Conservation (phyloP, 1,140 invertebrate genomes). For the Bombus terrestris region DNA sequence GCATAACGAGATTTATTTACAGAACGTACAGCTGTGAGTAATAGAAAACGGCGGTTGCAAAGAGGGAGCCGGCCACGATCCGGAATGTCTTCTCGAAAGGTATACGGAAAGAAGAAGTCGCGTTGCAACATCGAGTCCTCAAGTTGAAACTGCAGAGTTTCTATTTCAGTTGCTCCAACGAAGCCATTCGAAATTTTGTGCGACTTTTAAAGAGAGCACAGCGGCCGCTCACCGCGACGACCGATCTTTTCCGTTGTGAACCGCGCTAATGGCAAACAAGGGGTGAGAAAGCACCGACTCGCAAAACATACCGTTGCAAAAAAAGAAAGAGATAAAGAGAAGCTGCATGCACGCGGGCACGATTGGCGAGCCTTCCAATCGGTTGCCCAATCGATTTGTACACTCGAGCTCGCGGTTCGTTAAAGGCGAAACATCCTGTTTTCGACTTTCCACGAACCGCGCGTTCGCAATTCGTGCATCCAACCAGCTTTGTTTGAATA, state of each 20-base stretch:
- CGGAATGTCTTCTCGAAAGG: too few species aligned
- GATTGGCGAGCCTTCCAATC: not conserved
- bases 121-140: not conserved
- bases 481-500: not conserved
- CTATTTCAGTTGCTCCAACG: not conserved
- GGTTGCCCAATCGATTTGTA: conserved; percentile 67
- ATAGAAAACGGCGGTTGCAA: not conserved
- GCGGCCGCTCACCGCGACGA: not conserved
- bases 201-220: not conserved
- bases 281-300: not conserved
- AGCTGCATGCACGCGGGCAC: not conserved
- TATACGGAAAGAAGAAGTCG: not conserved
- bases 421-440: conserved; percentile 75
- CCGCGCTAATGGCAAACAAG: not conserved
- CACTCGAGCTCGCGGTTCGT: conserved; percentile 62
- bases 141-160: not conserved
- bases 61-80: not conserved
- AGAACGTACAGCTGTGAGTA: not conserved
- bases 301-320: not conserved
- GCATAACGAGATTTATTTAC: not conserved
- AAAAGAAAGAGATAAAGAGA: not conserved
- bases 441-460: conserved; percentile 75
- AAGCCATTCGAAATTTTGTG: not conserved
- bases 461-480: conserved; percentile 47
- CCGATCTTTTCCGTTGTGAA: not conserved